Conservation (phyloP, 2,888 invertebrate genomes). For the Himalopsyche anomala region DNA sequence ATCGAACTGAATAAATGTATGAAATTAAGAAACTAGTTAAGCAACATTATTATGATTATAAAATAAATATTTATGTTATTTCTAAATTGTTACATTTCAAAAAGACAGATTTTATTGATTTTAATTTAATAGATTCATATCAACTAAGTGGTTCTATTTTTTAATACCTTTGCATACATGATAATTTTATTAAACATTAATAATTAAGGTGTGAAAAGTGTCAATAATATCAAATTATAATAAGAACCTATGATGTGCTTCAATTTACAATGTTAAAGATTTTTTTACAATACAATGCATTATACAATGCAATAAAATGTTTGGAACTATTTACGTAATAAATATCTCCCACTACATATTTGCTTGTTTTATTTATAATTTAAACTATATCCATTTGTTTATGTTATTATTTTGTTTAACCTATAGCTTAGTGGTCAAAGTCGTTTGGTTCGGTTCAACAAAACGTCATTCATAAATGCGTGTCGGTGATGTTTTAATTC, state of each 20-base stretch:
- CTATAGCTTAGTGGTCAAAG: no score
- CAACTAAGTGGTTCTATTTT: not conserved
- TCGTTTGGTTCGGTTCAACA: no score
- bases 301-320: constrained; percentile 4
- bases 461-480: no score
- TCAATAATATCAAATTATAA: not conserved
- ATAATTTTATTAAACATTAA: not conserved
- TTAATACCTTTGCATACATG: not conserved
- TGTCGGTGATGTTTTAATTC: no score
- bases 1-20: constrained; percentile 30
- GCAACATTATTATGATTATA: not conserved
- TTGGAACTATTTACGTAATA: constrained; percentile 15
- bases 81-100: not conserved
- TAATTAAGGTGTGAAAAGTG: constrained; percentile 16
- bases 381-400: no score
- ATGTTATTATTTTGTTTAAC: no score
- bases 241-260: not conserved
- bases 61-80: not conserved
- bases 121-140: not conserved
- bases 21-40: not conserved
- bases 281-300: constrained; percentile 22
- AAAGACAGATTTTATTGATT: not conserved
- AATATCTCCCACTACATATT: not conserved
- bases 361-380: not conserved
- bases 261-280: constrained; percentile 13